Evolutionary conservation across 2,113 vertebrate genomes (phyloP).

Genomic region (Tragelaphus imberbis): DNA sequence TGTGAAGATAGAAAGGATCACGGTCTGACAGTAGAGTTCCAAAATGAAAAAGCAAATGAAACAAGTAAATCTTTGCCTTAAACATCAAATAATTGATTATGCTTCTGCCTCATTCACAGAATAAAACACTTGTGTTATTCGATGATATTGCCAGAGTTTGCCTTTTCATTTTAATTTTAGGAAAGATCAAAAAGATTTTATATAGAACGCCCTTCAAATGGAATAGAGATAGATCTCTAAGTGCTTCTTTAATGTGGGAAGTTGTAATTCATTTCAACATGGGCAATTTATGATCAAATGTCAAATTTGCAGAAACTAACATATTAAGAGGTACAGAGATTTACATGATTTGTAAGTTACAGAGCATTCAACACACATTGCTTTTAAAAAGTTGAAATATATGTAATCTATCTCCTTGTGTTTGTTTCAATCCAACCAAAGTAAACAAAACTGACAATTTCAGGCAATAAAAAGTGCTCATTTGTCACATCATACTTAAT

Average conservation of each 20-base stretch:
- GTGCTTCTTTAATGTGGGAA: neutral
- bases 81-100: neutral
- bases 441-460: neutral
- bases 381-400: neutral
- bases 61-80: neutral
- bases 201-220: constrained; percentile 7
- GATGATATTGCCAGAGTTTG: neutral
- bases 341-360: neutral
- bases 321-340: neutral
- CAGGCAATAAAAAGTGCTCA: neutral
- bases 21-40: neutral
- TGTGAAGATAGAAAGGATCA: neutral
- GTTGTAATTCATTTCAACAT: neutral
- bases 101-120: neutral
- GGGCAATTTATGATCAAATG: neutral
- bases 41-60: constrained; percentile 42
- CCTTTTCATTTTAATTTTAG: constrained; percentile 57
- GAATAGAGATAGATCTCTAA: neutral
- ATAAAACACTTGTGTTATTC: neutral
- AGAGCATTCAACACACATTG: neutral
- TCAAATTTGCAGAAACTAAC: neutral
- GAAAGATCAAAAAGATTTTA: constrained; percentile 29
- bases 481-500: neutral
- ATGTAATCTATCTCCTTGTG: neutral
- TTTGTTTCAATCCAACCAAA: neutral